These are phyloP conservation scores for Clarias laeviceps DNA, from an alignment of 2,797 vertebrate genomes.

Conservation along the genomic window DNA sequence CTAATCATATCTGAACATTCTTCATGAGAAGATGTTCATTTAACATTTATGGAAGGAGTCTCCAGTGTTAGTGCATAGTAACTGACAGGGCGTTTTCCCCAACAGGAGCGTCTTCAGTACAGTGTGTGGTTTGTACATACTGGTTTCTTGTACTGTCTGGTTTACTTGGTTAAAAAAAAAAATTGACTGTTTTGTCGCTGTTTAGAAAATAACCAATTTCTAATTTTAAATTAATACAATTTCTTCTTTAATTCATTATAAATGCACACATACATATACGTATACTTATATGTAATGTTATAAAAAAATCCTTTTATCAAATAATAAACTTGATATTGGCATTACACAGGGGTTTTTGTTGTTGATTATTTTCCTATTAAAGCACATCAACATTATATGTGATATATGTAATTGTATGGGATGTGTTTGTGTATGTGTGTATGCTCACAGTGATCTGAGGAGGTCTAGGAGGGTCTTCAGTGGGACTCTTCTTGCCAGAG, in stretches of 20 bases:
- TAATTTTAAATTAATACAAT: not conserved
- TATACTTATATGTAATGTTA: not conserved
- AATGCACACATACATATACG: not conserved
- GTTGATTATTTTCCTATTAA: not conserved
- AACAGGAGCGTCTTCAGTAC: not conserved
- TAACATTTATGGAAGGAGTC: not conserved
- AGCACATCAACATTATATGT: not conserved
- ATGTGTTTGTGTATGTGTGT: not conserved
- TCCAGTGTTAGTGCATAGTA: not conserved
- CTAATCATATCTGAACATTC: not conserved
- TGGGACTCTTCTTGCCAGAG: conserved; percentile 85
- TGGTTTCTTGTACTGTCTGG: not conserved
- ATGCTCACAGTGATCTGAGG: conserved; percentile 78
- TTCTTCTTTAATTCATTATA: not conserved
- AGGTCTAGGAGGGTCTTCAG: conserved; percentile 81
- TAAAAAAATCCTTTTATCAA: too few relatives aligned
- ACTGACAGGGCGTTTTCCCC: not conserved
- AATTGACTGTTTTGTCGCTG: not conserved
- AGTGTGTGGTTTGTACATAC: not conserved
- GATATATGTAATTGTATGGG: not conserved
- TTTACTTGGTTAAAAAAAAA: too few relatives aligned
- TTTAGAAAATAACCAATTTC: not conserved
- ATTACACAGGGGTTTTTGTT: not conserved
- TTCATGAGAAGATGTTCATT: not conserved
- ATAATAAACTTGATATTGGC: not conserved